phyloP scores from a whole-genome alignment of 2,888 invertebrate genomes.

The Eubasilissa splendida region DNA sequence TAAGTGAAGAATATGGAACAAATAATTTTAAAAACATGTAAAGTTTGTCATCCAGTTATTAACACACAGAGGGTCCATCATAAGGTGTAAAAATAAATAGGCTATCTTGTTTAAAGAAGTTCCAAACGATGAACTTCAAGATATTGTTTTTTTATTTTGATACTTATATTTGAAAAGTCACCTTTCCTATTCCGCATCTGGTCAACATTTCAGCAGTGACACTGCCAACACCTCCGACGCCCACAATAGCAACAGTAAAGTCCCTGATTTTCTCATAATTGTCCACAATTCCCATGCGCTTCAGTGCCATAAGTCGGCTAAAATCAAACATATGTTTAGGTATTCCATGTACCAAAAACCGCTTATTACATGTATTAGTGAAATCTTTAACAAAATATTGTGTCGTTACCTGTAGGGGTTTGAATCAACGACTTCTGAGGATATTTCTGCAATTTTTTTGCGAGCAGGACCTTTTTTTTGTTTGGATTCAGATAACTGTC shows the following conservation, averaged over 20 bases:
- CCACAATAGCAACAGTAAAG: constrained; percentile 93
- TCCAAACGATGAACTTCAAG: too few relatives aligned
- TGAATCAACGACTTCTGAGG: constrained; percentile 95
- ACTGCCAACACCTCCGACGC: constrained; percentile 99
- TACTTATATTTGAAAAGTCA: constrained; percentile 62
- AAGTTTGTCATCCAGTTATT: too few relatives aligned
- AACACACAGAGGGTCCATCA: too few relatives aligned
- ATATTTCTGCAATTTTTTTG: constrained; percentile 90
- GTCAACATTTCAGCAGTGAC: constrained; percentile 99
- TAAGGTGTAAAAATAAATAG: too few relatives aligned
- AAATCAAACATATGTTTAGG: constrained; percentile 60
- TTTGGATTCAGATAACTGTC: constrained; percentile 72
- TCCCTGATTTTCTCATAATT: constrained; percentile 96
- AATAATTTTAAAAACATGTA: too few relatives aligned
- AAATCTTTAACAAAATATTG: neutral
- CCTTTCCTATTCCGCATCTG: constrained; percentile 97
- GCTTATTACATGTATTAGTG: neutral
- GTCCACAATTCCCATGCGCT: constrained; percentile 98
- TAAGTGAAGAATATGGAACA: too few relatives aligned
- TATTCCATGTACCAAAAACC: constrained; percentile 1
- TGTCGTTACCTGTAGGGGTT: constrained; percentile 93
- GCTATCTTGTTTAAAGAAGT: too few relatives aligned
- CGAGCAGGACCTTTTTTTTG: constrained; percentile 70
- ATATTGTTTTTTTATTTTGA: neutral
- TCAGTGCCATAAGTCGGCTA: constrained; percentile 98